Evolutionary conservation across 2,888 invertebrate species (phyloP).

Genomic region (Allophyes oxyacanthae): DNA sequence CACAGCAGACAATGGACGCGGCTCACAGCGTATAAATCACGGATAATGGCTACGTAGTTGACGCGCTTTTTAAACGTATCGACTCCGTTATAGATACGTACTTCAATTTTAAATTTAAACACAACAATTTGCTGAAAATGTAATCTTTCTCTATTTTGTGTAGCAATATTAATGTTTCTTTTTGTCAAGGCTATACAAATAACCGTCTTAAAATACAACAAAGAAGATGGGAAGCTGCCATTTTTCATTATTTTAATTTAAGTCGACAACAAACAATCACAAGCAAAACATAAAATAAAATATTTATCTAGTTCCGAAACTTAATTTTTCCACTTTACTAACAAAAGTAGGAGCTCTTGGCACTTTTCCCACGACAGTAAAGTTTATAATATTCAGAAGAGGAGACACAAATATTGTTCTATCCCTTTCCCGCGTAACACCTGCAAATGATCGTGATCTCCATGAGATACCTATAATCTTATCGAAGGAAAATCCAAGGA

Average conservation of each 20-base stretch:
- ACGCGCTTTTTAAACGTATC: conserved; percentile 76
- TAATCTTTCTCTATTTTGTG: no score
- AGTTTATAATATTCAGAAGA: conserved; percentile 67
- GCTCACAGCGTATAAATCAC: conserved; percentile 74
- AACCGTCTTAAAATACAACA: no score
- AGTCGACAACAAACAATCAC: conserved; percentile 35
- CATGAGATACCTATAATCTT: conserved; percentile 10
- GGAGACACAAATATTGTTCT: conserved; percentile 45
- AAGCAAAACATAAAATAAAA: conserved; percentile 40
- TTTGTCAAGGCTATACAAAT: no score
- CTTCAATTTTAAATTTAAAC: conserved; percentile 44
- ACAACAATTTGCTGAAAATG: no score
- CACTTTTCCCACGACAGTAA: conserved; percentile 72
- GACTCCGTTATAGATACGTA: conserved; percentile 67
- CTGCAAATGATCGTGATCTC: conserved; percentile 48
- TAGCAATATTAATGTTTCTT: no score
- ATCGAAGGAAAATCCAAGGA: conserved; percentile 2
- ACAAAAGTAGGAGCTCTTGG: conserved; percentile 70
- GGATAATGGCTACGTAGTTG: conserved; percentile 71
- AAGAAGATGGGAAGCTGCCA: no score
- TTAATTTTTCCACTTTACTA: conserved; percentile 63
- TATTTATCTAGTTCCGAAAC: conserved; percentile 49
- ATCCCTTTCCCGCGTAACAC: conserved; percentile 48
- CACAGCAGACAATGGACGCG: conserved; percentile 75
- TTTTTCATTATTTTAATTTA: conserved; percentile 1